phyloP scores from a whole-genome alignment of 2,797 vertebrate species.

The Sebastes itinus region DNA sequence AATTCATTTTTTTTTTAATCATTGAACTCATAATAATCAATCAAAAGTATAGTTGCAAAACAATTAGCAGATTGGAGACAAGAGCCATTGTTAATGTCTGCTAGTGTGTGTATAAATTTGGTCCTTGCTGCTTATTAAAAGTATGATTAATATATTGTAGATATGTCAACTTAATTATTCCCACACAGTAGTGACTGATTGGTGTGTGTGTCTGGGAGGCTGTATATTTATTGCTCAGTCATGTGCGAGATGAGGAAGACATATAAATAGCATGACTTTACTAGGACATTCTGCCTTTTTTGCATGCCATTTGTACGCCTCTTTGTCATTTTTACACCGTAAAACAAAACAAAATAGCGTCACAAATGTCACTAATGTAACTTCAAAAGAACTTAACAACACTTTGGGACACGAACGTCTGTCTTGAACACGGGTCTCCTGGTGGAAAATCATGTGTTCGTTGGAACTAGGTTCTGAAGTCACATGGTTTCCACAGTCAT shows the following conservation, averaged over 20 bases:
- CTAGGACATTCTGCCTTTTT: too few relatives aligned
- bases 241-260: neutral
- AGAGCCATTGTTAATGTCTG: constrained; percentile 16
- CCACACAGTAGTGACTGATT: neutral
- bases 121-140: constrained; percentile 22
- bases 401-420: too few relatives aligned
- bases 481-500: too few relatives aligned
- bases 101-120: neutral
- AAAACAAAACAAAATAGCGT: too few relatives aligned
- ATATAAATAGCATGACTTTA: too few relatives aligned
- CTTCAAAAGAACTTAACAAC: too few relatives aligned
- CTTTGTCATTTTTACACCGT: too few relatives aligned
- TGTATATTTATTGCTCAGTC: constrained; percentile 15
- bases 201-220: neutral
- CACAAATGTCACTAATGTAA: too few relatives aligned
- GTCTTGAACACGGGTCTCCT: too few relatives aligned
- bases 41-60: constrained; percentile 27
- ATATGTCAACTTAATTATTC: constrained; percentile 19
- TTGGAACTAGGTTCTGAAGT: too few relatives aligned
- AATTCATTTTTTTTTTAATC: neutral
- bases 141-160: constrained; percentile 27
- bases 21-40: constrained; percentile 16
- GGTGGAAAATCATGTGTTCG: too few relatives aligned
- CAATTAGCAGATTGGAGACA: constrained; percentile 13
- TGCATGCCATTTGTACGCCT: too few relatives aligned